These are phyloP conservation scores for Prochilodus magdalenae DNA, from an alignment of 2,113 vertebrate species.

Conservation along the genomic window DNA sequence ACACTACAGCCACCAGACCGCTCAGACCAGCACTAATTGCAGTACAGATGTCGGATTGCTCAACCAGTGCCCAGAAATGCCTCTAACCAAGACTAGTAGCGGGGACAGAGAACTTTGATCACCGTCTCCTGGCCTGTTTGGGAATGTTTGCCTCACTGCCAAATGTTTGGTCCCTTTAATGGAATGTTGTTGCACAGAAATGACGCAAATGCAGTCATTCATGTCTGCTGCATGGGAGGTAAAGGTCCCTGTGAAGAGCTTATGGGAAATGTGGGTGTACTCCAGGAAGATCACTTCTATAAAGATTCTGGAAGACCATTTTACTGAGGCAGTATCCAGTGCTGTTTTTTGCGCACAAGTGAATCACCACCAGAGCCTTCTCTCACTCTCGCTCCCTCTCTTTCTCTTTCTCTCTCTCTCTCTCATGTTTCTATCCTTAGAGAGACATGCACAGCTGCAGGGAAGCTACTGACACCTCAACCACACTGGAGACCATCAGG, in stretches of 20 bases:
- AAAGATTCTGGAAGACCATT: background rate
- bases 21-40: background rate
- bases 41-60: background rate
- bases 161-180: background rate
- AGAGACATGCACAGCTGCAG: conserved; percentile 11
- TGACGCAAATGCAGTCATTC: conserved; percentile 10
- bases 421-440: background rate
- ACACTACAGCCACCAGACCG: background rate
- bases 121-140: background rate
- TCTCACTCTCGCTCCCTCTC: background rate
- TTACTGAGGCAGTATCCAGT: background rate
- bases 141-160: background rate
- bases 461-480: background rate
- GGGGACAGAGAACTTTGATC: background rate
- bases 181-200: background rate
- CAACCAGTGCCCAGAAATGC: background rate
- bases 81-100: background rate
- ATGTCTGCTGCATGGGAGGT: conserved; percentile 10
- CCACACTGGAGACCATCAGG: background rate
- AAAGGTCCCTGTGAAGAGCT: background rate
- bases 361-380: background rate
- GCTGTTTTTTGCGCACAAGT: background rate
- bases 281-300: background rate
- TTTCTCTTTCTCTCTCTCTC: background rate
- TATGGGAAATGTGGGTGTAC: conserved; percentile 1